These are phyloP conservation scores for Daubentonia madagascariensis DNA, from an alignment of 2,113 vertebrate species.

Conservation along the genomic window DNA sequence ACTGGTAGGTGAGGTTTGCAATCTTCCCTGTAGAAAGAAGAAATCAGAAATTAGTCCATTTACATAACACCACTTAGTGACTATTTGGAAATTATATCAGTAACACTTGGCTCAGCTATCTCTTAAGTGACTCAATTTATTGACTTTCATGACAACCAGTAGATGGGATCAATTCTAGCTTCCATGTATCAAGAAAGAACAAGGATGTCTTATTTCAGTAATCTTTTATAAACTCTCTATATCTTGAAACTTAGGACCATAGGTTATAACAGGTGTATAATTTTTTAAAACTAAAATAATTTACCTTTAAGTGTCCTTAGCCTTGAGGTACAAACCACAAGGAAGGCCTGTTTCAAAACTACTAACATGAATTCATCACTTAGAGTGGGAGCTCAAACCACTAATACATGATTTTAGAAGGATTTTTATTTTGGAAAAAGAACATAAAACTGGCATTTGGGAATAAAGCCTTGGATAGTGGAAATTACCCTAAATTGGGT, in stretches of 20 bases:
- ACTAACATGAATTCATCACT: neutral
- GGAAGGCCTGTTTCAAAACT: neutral
- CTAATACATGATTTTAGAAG: neutral
- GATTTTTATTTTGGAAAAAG: constrained; percentile 30
- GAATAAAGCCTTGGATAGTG: neutral
- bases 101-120: neutral
- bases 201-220: neutral
- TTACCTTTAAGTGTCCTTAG: neutral
- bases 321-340: neutral
- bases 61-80: neutral
- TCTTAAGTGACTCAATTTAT: neutral
- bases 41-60: neutral
- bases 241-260: neutral
- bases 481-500: neutral
- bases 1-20: neutral
- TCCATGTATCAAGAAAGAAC: neutral
- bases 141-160: neutral
- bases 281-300: constrained; percentile 26
- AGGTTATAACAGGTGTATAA: neutral
- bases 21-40: neutral
- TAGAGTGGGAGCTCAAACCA: neutral
- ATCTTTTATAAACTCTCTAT: neutral
- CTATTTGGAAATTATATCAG: neutral
- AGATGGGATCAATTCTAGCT: neutral
- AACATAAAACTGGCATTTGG: neutral